Conservation (phyloP, 2,797 vertebrate genomes). For the Alcedo atthis region DNA sequence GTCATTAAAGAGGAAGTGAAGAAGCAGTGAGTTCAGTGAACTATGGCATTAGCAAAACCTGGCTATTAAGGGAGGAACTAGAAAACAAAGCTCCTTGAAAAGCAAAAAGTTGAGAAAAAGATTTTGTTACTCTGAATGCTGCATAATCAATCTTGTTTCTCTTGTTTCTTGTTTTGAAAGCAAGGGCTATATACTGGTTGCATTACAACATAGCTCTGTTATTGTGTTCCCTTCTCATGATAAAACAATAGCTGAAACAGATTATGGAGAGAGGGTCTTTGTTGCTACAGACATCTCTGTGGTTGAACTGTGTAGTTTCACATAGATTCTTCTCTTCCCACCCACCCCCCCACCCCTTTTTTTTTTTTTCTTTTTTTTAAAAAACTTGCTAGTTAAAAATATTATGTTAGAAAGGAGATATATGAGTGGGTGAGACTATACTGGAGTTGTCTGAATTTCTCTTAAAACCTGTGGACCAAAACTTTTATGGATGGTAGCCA, state of each 20-base stretch:
- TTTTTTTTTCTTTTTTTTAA: background rate
- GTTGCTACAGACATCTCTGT: background rate
- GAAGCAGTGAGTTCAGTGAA: background rate
- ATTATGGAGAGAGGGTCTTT: background rate
- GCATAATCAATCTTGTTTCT: background rate
- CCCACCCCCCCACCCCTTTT: rapidly evolving
- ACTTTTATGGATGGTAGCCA: background rate
- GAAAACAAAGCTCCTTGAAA: background rate
- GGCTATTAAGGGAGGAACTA: background rate
- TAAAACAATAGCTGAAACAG: background rate
- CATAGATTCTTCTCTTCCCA: background rate
- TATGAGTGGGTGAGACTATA: background rate
- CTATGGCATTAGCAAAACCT: background rate
- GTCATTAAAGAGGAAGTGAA: background rate
- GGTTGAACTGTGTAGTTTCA: background rate
- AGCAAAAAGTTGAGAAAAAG: background rate
- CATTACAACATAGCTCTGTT: background rate
- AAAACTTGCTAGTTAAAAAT: background rate
- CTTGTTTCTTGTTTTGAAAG: background rate
- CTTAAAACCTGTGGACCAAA: background rate
- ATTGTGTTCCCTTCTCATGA: background rate
- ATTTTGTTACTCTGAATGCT: background rate
- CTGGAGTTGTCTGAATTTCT: background rate
- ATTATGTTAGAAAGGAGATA: background rate
- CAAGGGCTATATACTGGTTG: background rate